Evolutionary conservation across 2,113 vertebrate genomes (phyloP).

Genomic region (Lamprotornis superbus): DNA sequence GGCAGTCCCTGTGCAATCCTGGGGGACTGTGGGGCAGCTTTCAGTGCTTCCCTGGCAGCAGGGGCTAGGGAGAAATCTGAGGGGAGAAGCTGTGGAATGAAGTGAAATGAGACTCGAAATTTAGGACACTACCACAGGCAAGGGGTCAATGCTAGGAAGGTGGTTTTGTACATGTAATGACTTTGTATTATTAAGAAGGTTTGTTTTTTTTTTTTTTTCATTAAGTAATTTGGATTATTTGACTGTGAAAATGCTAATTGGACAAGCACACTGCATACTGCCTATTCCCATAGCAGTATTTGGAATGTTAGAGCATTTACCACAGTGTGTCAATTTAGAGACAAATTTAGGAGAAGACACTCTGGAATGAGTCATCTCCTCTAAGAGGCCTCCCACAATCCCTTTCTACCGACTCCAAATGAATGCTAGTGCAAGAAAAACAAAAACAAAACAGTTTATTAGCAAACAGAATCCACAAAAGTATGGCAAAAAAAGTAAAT

Average conservation of each 20-base stretch:
- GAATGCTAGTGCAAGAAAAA: not conserved
- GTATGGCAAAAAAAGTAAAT: not conserved
- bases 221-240: not conserved
- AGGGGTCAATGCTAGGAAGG: not conserved
- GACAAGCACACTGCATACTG: not conserved
- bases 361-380: fast-evolving
- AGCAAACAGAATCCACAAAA: not conserved
- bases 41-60: not conserved
- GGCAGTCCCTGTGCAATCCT: fast-evolving
- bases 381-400: not conserved
- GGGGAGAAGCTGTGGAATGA: not conserved
- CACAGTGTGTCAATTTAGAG: not conserved
- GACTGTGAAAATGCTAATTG: not conserved
- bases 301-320: not conserved
- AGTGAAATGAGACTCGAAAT: fast-evolving
- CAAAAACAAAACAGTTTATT: not conserved
- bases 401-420: not conserved
- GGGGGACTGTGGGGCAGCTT: not conserved
- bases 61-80: not conserved
- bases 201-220: not conserved
- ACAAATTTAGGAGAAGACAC: not conserved
- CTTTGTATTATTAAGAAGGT: not conserved
- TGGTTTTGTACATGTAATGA: not conserved
- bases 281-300: not conserved
- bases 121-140: not conserved